phyloP scores from a whole-genome alignment of 2,888 invertebrate genomes.

The Pomacea canaliculata region DNA sequence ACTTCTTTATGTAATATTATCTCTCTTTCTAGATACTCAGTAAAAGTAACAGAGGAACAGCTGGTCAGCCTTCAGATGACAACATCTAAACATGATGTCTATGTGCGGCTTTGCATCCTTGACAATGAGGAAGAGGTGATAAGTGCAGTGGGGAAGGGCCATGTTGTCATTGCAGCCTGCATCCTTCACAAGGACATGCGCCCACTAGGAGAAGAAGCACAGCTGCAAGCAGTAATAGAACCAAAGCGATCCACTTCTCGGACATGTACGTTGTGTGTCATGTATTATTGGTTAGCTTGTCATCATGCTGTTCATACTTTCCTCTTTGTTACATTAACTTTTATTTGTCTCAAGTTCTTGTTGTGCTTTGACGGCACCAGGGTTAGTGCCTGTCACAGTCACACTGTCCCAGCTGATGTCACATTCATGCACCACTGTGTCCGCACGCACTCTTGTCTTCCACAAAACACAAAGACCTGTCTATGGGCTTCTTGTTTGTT shows the following conservation, averaged over 20 bases:
- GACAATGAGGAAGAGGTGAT: conserved; percentile 64
- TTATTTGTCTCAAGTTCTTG: no score
- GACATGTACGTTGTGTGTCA: conserved; percentile 54
- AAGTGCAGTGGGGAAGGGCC: conserved; percentile 64
- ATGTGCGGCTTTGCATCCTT: conserved; percentile 64
- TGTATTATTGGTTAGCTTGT: not conserved
- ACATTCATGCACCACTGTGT: no score
- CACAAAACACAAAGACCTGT: no score
- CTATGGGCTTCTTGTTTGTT: no score
- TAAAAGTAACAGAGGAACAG: conserved; percentile 66
- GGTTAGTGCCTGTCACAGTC: no score
- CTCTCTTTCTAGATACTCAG: conserved; percentile 54
- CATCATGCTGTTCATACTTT: not conserved
- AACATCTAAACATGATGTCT: conserved; percentile 67
- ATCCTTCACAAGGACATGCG: conserved; percentile 64
- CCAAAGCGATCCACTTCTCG: conserved; percentile 59
- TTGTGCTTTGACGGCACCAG: no score
- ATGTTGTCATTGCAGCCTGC: conserved; percentile 65
- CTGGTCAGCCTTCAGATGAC: conserved; percentile 65
- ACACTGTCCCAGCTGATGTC: no score
- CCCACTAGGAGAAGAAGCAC: conserved; percentile 28
- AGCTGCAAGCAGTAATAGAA: conserved; percentile 27
- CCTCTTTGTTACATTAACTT: no score
- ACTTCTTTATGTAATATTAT: no score
- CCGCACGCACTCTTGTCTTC: no score